Conservation (phyloP, 2,797 vertebrate genomes). For the Acanthurus lineatus region DNA sequence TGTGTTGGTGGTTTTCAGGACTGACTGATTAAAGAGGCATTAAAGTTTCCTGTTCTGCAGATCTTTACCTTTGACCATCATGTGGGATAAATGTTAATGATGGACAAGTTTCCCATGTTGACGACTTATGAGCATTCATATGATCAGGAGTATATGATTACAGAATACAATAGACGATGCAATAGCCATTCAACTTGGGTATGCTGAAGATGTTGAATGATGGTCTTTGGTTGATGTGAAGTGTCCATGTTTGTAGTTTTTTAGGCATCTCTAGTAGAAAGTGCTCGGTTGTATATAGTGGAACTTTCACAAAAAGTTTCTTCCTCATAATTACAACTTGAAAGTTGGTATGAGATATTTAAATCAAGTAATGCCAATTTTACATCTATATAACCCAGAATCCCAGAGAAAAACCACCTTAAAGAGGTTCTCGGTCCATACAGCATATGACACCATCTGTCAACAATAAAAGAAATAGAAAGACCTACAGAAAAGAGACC, state of each 20-base stretch:
- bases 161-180: not conserved
- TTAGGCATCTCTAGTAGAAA: not conserved
- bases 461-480: too few relatives aligned
- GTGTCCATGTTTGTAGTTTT: not conserved
- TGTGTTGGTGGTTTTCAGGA: not conserved
- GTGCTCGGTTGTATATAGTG: not conserved
- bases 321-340: not conserved
- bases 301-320: not conserved
- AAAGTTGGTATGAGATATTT: not conserved
- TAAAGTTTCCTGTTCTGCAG: not conserved
- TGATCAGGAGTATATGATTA: not conserved
- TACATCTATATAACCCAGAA: too few relatives aligned
- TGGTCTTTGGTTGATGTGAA: not conserved
- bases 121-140: not conserved
- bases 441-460: too few relatives aligned
- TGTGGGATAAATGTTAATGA: not conserved
- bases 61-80: too few relatives aligned
- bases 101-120: too few relatives aligned
- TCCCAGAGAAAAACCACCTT: too few relatives aligned
- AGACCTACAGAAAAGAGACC: too few relatives aligned
- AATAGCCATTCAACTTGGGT: not conserved
- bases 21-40: too few relatives aligned
- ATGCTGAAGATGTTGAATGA: not conserved
- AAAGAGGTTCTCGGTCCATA: too few relatives aligned
- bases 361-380: too few relatives aligned